Base-by-base conservation (phyloP, 1,140 invertebrate genomes). In the Bombyx mori region DNA sequence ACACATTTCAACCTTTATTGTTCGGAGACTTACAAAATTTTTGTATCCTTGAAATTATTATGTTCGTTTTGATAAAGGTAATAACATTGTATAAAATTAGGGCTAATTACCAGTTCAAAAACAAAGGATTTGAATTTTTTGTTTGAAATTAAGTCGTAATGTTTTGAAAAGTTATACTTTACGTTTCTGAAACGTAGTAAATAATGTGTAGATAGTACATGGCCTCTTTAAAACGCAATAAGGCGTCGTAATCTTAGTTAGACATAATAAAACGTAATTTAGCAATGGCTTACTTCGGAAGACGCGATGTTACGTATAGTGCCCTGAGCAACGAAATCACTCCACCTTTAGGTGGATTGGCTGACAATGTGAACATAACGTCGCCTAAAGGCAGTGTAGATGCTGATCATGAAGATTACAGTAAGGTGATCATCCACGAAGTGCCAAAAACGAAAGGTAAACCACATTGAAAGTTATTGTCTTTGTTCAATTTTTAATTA, bases 401-500 rank as follows among this genome's bases (percentile, higher is more conserved):
- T 56, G 81, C 79, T 56, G 82, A 86, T 58, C 78, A 84, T 9
- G 81, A 86, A 55, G 81, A 86, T 57, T 62, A 73, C 56, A 83
- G 73, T 22, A 84, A 84, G 61, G 81, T 86, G 54, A 79, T 86
- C 60, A 86, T 86, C 55, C 80, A 86, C 63, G 82, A 82, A 82
- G 83, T 86, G 54, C 81, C 83, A 53, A 77, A 83, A 75, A 86
- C 73, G 12, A 84, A 83, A 79, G 80, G 83, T 84, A 69, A 70
- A 26, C 12, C 8, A 22, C 9, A 26, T 18, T 47, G 7, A n/a
- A 35, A 35, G 26, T 35, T 5, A 35, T 35, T 35, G 26, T 5
- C 26, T 35, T 35, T 35, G 26, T 35, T 35, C 26, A 35, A 35
- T 35, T 35, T 35, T 35, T 35, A 35, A 35, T 35, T 35, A 35